A percentile compares a stretch with the other conserved stretches of the same genome.
Evolutionary conservation across 2,888 invertebrate genomes (phyloP).

Genomic region (Calliphora vomitoria): DNA sequence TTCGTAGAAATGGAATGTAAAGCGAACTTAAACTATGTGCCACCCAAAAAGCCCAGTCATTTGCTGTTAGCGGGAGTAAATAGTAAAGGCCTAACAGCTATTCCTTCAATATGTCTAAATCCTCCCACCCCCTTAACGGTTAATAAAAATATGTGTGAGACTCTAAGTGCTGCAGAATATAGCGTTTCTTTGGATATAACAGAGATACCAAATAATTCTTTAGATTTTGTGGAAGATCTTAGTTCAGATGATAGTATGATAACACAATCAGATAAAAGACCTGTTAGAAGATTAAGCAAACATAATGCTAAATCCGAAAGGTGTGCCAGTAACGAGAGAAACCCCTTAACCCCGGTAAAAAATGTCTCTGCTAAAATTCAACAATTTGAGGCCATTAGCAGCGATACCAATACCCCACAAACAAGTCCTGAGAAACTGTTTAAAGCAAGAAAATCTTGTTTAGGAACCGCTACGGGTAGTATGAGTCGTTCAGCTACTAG

Average conservation of each 20-base stretch:
- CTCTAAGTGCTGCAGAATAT: conserved; percentile 31
- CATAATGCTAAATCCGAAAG: background rate
- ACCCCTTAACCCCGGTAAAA: conserved; percentile 70
- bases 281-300: background rate
- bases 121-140: conserved; percentile 80
- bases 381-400: conserved; percentile 65
- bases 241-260: conserved; percentile 75
- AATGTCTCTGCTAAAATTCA: conserved; percentile 71
- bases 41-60: conserved; percentile 53
- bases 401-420: conserved; percentile 40
- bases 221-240: conserved; percentile 45
- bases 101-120: conserved; percentile 81
- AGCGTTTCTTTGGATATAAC: conserved; percentile 37
- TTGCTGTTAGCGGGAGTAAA: conserved; percentile 53
- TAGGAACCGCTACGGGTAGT: conserved; percentile 4
- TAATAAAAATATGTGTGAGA: conserved; percentile 62
- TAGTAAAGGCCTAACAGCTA: conserved; percentile 68
- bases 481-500: conserved; percentile 80
- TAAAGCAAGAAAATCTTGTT: background rate
- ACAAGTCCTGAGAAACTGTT: conserved; percentile 46
- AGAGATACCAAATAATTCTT: background rate
- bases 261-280: conserved; percentile 54
- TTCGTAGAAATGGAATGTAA: background rate
- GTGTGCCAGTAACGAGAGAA: background rate
- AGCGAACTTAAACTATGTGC: conserved; percentile 16